Evolutionary conservation across 37 sponge, comb jelly and placozoan species (phyloP), one percentile per base, ranked within the genome.

Genomic region (Petrosia ficiformis): DNA sequence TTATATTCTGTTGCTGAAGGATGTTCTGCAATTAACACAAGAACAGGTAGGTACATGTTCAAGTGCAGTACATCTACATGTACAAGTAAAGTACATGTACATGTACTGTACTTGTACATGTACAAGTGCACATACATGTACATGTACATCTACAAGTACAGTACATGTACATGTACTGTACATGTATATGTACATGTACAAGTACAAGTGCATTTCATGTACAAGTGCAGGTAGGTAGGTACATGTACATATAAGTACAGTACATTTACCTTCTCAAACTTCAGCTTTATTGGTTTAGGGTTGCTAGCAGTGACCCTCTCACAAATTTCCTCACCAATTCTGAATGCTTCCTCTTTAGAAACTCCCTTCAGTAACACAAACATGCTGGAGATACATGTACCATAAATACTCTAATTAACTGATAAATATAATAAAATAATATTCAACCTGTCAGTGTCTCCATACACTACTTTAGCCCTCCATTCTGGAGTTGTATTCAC

Each of bases 201-300:
- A n/a, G n/a, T n/a, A n/a, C n/a, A n/a, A n/a, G n/a, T n/a, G n/a
- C n/a, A n/a, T n/a, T n/a, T n/a, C n/a, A 60, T 36, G 25, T 54
- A 22, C 71, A 39, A 26, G n/a, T 11, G n/a, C 35, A 36, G 28
- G 70, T 34, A 21, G 5, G 19, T 5, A 36, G 4, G 6, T 1
- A 37, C 35, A 52, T 61, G 26, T 3, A 10, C 37, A 40, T 54
- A 30, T 19, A 14, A 19, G 14, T 5, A 35, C 1, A 3, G 52
- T 35, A 19, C 33, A 2, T 21, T 26, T 10, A 87, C 95, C 85
- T 93, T 97, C 72, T 97, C 94, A 85, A 97, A 93, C 65, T 93
- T 97, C 59, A 97, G 76, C 43, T 93, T 93, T 24, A 97, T 86
- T 31, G 97, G 97, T 72, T 88, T 87, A n/a, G 92, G 94, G 63